Evolutionary conservation across 2,113 vertebrate species (phyloP).

Genomic region (Trochalopteron elliotii): DNA sequence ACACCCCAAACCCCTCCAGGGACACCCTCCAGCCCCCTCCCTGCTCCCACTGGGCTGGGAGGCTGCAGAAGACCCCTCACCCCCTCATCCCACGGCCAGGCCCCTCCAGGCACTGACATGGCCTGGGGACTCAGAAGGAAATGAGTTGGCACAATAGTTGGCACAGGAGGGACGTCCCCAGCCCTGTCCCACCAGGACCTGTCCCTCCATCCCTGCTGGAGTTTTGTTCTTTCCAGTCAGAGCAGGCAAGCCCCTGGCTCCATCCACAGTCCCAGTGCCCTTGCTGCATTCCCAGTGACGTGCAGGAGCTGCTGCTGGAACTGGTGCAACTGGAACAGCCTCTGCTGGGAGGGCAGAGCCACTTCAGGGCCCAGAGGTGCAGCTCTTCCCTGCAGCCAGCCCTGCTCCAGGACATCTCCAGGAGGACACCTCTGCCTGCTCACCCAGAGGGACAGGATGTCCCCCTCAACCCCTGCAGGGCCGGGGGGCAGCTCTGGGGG

Average conservation of each 20-base stretch:
- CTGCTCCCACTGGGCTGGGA: accelerated
- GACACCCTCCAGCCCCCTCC: neutral
- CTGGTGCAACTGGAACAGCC: neutral
- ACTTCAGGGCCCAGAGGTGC: accelerated
- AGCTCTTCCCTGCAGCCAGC: neutral
- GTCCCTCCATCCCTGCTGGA: neutral
- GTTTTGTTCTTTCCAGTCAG: neutral
- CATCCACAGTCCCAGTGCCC: neutral
- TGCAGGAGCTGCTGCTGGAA: neutral
- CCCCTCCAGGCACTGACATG: neutral
- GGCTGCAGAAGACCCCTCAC: neutral
- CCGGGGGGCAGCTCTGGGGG: neutral
- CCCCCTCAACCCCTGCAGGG: accelerated
- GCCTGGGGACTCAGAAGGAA: neutral
- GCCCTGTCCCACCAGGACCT: neutral
- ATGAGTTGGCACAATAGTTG: neutral
- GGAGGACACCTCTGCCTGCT: neutral
- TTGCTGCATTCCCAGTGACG: accelerated
- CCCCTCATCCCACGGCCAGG: accelerated
- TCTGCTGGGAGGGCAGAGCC: neutral
- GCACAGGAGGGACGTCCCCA: neutral
- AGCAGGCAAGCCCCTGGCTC: neutral
- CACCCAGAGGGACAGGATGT: neutral
- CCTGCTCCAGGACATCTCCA: neutral
- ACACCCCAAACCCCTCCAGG: neutral